phyloP scores from a whole-genome alignment of 2,888 invertebrate species.

The Macrophya annulata region DNA sequence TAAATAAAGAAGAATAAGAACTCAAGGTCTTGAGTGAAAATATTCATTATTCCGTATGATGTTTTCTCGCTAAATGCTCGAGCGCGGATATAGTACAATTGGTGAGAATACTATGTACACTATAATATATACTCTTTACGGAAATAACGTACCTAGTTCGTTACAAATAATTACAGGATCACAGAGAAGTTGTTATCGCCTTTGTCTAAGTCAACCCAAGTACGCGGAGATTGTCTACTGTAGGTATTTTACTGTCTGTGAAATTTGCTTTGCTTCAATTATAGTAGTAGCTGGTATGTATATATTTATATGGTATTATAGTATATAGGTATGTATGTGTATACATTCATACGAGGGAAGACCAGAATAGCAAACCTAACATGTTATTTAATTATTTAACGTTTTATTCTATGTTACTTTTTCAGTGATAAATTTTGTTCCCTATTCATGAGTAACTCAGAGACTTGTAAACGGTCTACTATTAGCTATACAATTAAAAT shows the following conservation, averaged over 20 bases:
- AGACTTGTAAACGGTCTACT: slow-evolving; percentile 74
- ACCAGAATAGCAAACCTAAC: slow-evolving; percentile 15
- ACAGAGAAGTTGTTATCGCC: slow-evolving; percentile 17
- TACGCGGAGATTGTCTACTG: neutral
- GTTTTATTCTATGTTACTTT: slow-evolving; percentile 26
- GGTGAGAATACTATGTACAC: neutral
- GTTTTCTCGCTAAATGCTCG: neutral
- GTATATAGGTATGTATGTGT: no score
- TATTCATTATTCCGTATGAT: slow-evolving; percentile 9
- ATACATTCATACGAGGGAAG: no score
- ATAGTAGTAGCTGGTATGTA: neutral
- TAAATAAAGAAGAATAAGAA: neutral
- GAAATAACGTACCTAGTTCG: slow-evolving; percentile 1
- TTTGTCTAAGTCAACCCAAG: slow-evolving; percentile 13
- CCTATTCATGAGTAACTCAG: slow-evolving; percentile 75
- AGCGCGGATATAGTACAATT: slow-evolving; percentile 7
- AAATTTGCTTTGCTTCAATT: slow-evolving; percentile 23
- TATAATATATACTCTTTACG: neutral
- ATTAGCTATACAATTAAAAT: slow-evolving; percentile 76
- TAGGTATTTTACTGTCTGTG: slow-evolving; percentile 36
- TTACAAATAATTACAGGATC: slow-evolving; percentile 47
- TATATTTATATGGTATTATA: neutral
- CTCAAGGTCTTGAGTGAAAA: neutral
- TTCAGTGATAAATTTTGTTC: slow-evolving; percentile 59
- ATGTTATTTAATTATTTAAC: slow-evolving; percentile 51